These are phyloP conservation scores for Lineus longissimus DNA, from an alignment of 1,140 invertebrate species.

Conservation along the genomic window DNA sequence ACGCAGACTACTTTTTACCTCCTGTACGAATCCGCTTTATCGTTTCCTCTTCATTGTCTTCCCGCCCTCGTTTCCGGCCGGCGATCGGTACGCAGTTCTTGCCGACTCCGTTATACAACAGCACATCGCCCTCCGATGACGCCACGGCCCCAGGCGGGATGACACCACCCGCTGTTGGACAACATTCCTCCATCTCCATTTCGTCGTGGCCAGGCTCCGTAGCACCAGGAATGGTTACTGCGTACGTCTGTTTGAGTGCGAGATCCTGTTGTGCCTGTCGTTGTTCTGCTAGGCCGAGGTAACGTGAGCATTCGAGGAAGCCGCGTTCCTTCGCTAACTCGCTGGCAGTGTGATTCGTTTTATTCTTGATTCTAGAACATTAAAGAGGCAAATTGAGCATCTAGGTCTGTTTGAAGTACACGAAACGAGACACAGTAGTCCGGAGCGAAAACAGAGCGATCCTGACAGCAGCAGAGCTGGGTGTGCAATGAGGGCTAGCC, in stretches of 20 bases:
- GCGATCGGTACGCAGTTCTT: constrained; percentile 19
- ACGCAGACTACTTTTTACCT: constrained; percentile 21
- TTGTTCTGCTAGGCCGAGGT: constrained; percentile 24
- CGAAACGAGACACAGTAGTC: too few species aligned
- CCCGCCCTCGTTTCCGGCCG: constrained; percentile 30
- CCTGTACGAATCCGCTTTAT: constrained; percentile 28
- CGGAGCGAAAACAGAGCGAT: too few species aligned
- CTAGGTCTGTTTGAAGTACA: too few species aligned
- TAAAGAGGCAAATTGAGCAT: not conserved
- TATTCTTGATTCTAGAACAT: constrained; percentile 30
- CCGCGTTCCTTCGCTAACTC: constrained; percentile 28
- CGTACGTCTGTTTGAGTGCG: not conserved
- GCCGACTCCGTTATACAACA: constrained; percentile 16
- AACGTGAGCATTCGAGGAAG: constrained; percentile 30
- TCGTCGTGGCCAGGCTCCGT: not conserved
- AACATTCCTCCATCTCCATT: too few species aligned
- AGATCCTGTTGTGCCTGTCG: not conserved
- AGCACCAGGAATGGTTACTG: not conserved
- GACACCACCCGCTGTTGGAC: too few species aligned
- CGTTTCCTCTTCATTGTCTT: constrained; percentile 26
- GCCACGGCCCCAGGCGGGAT: not conserved
- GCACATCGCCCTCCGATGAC: constrained; percentile 9
- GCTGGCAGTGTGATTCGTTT: constrained; percentile 25
- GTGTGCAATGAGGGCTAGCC: too few species aligned
- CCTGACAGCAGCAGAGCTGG: too few species aligned